Conservation (phyloP, 2,797 vertebrate species). For the Sphenodon punctatus region DNA sequence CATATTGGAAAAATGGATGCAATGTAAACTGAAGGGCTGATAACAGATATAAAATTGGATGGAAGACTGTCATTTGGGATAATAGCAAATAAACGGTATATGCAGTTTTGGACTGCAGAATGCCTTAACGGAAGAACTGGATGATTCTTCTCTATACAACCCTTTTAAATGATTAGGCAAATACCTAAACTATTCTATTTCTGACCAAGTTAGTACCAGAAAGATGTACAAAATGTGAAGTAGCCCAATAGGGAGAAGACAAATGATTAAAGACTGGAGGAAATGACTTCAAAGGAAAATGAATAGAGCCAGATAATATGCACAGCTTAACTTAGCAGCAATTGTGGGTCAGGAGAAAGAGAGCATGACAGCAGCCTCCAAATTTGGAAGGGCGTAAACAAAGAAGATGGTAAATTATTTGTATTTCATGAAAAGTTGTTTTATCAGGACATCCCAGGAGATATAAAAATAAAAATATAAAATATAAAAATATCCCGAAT, state of each 20-base stretch:
- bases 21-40: too few species aligned
- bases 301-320: conserved; percentile 26
- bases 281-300: conserved; percentile 46
- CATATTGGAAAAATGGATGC: background rate
- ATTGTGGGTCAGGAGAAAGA: background rate
- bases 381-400: background rate
- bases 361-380: background rate
- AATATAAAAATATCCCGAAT: too few species aligned
- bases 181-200: background rate
- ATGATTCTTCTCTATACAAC: background rate
- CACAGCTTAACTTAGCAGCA: background rate
- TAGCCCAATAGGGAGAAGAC: conserved; percentile 24
- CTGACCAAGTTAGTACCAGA: background rate
- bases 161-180: background rate
- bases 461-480: too few species aligned
- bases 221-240: background rate
- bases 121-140: background rate
- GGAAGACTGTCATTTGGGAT: background rate
- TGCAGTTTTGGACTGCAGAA: background rate
- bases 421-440: too few species aligned
- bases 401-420: background rate
- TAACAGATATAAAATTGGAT: too few species aligned
- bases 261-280: conserved; percentile 33
- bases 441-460: too few species aligned
- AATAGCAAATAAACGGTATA: background rate